phyloP scores from a whole-genome alignment of 2,888 invertebrate genomes.

The Pristionchus japonicus region DNA sequence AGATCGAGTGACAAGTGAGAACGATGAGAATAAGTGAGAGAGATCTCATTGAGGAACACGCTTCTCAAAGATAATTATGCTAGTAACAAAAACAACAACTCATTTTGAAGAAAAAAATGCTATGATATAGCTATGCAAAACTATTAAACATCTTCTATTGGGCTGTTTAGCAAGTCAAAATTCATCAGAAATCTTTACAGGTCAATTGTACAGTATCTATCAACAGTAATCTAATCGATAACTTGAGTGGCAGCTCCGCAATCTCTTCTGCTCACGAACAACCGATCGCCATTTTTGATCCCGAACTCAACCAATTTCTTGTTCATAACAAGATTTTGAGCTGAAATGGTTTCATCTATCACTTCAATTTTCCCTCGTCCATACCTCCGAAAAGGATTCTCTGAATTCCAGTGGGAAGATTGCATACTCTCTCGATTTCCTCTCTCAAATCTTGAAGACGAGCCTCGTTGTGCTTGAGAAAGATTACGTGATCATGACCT shows the following conservation, averaged over 20 bases:
- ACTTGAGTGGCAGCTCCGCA: background rate
- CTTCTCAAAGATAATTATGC: background rate
- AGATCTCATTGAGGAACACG: background rate
- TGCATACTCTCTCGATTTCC: background rate
- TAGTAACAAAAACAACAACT: background rate
- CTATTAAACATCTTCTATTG: background rate
- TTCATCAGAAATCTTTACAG: background rate
- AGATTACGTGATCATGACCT: background rate
- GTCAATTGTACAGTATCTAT: background rate
- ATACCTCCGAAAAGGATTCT: background rate
- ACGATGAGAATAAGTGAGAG: background rate
- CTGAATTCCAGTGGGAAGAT: background rate
- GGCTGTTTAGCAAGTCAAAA: background rate
- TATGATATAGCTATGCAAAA: background rate
- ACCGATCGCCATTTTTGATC: background rate
- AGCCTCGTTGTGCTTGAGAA: background rate
- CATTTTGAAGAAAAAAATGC: background rate
- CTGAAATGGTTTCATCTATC: background rate
- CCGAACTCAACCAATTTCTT: background rate
- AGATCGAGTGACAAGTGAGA: background rate
- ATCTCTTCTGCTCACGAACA: background rate
- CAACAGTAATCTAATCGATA: background rate
- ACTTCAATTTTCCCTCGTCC: no score
- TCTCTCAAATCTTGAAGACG: background rate
- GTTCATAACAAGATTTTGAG: background rate